These are phyloP conservation scores for Sphinx pinastri DNA, from an alignment of 2,888 invertebrate genomes.

Conservation along the genomic window DNA sequence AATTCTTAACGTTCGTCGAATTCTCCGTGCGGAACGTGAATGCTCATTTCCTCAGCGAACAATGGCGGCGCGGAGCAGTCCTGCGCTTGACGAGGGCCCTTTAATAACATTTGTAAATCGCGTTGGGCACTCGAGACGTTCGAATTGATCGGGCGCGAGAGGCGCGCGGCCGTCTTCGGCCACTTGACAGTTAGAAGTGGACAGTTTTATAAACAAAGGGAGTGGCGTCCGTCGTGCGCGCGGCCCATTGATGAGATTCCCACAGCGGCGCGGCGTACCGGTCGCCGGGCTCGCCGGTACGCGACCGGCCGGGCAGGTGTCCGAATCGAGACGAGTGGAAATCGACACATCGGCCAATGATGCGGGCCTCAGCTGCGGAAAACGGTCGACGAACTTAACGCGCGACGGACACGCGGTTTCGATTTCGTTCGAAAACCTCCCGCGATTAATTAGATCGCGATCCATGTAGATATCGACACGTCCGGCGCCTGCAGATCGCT, in stretches of 20 bases:
- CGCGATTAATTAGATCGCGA: slow-evolving; percentile 52
- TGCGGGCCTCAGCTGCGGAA: slow-evolving; percentile 59
- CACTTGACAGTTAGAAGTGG: slow-evolving; percentile 71
- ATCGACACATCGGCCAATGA: slow-evolving; percentile 61
- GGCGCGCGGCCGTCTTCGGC: slow-evolving; percentile 42
- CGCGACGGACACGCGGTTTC: slow-evolving; percentile 55
- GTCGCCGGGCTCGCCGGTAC: slow-evolving; percentile 38
- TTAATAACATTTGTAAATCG: slow-evolving; percentile 47
- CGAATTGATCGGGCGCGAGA: slow-evolving; percentile 10
- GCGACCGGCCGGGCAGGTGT: slow-evolving; percentile 68
- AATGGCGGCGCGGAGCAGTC: slow-evolving; percentile 58
- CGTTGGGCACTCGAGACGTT: slow-evolving; percentile 44
- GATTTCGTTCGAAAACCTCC: slow-evolving; percentile 57
- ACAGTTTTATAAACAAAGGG: slow-evolving; percentile 82
- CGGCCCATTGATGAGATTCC: slow-evolving; percentile 77
- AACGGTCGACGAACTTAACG: slow-evolving; percentile 52
- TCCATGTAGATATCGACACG: slow-evolving; percentile 15
- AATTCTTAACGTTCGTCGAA: slow-evolving; percentile 56
- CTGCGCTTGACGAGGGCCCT: slow-evolving; percentile 52
- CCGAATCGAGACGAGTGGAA: slow-evolving; percentile 60
- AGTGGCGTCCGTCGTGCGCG: slow-evolving; percentile 64
- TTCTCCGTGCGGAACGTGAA: slow-evolving; percentile 57
- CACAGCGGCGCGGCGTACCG: slow-evolving; percentile 60
- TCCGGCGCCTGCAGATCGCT: slow-evolving; percentile 30
- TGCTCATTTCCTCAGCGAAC: slow-evolving; percentile 58